These are phyloP conservation scores for Pachyramphus minor DNA, from an alignment of 2,113 vertebrate genomes.

Conservation along the genomic window DNA sequence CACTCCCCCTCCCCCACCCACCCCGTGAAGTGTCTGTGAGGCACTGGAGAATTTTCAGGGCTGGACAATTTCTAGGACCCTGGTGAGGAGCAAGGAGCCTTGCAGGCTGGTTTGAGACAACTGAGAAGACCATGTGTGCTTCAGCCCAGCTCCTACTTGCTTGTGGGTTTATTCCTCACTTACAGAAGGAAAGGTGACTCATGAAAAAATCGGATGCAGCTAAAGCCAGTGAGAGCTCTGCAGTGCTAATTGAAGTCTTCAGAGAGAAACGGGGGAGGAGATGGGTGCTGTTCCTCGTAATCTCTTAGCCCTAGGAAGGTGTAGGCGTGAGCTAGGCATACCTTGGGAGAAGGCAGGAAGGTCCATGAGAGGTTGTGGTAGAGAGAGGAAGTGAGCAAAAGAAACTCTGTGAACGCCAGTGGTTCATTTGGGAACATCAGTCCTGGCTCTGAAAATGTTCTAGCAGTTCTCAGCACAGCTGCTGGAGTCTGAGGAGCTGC, in stretches of 20 bases:
- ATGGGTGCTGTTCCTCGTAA: background rate
- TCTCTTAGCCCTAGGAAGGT: background rate
- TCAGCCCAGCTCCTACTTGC: background rate
- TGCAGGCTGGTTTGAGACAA: background rate
- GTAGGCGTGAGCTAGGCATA: background rate
- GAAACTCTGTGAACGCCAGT: background rate
- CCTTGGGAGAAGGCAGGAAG: background rate
- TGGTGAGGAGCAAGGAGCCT: background rate
- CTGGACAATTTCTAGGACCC: background rate
- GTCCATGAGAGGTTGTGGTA: background rate
- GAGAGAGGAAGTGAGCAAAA: background rate
- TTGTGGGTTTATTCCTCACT: background rate
- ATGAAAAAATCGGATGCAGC: background rate
- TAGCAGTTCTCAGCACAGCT: background rate
- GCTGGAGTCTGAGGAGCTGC: background rate
- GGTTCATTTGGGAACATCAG: background rate
- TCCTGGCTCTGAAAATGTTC: background rate
- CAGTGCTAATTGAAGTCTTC: background rate
- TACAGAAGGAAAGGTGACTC: background rate
- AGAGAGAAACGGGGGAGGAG: background rate
- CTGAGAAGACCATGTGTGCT: background rate
- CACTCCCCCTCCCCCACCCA: rapidly evolving
- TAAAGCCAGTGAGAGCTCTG: background rate
- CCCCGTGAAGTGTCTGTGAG: rapidly evolving
- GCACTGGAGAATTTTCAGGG: background rate